Evolutionary conservation across 2,888 invertebrate species (phyloP), one percentile per base, ranked within the genome.

Genomic region (Dicycla oo): DNA sequence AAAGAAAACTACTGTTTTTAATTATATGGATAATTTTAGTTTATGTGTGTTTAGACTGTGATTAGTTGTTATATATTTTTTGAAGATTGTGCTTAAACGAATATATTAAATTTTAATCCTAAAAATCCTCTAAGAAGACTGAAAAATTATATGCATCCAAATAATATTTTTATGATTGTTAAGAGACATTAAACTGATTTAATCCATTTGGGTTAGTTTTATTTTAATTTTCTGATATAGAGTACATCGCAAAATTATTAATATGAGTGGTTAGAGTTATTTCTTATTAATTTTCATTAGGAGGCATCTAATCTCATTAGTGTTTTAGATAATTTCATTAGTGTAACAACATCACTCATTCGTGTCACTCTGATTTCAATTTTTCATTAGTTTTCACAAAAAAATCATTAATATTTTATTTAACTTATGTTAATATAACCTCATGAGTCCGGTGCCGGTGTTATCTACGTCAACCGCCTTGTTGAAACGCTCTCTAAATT

Each of bases 381-480:
- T 40, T 40, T 43, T 43, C 15, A 26, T 43, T 60, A 58, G 58
- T 40, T 58, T 23, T 58, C n/a, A 40, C 40, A 23, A 40, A 58
- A 58, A 58, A 40, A 58, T 60, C 58, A 18, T 43, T 60, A 43
- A 43, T 60, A 60, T 60, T 60, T 60, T 60, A 60, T 60, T 60
- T 15, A 40, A 18, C 40, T 58, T 58, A 40, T 23, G 15, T 58
- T 40, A 58, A 40, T 58, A 58, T 58, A 43, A 60, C 40, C 18
- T 26, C 58, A 43, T 43, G n/a, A n/a, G n/a, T n/a, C n/a, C n/a
- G n/a, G n/a, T n/a, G n/a, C n/a, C n/a, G n/a, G n/a, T n/a, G n/a
- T n/a, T n/a, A n/a, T n/a, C n/a, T n/a, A n/a, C n/a, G n/a, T n/a
- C n/a, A n/a, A n/a, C n/a, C n/a, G n/a, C n/a, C n/a, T n/a, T n/a